These are phyloP conservation scores for Griposia aprilina DNA, from an alignment of 2,888 invertebrate species.

Conservation along the genomic window DNA sequence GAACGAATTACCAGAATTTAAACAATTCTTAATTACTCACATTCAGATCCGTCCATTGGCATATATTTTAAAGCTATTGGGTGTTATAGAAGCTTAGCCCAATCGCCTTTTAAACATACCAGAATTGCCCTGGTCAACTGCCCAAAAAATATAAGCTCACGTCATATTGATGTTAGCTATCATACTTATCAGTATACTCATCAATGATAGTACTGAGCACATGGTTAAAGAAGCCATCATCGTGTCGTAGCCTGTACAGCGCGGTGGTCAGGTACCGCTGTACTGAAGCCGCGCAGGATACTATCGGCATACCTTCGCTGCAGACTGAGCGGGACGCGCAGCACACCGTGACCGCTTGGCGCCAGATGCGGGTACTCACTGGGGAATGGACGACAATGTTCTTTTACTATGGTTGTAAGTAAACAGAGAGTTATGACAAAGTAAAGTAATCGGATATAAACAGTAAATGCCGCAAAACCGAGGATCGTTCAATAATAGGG, in stretches of 20 bases:
- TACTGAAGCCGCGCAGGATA: conserved; percentile 69
- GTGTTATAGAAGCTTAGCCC: no score
- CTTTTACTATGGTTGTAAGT: neutral
- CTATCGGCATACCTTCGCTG: conserved; percentile 56
- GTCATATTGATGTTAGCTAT: conserved; percentile 18
- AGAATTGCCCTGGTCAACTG: neutral
- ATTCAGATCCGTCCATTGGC: no score
- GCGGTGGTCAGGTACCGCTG: conserved; percentile 81
- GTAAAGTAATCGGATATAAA: neutral
- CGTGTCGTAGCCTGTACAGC: conserved; percentile 74
- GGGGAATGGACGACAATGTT: conserved; percentile 25
- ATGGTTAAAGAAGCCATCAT: conserved; percentile 76
- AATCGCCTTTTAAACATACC: no score
- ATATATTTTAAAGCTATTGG: no score
- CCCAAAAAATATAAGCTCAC: neutral
- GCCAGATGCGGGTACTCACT: conserved; percentile 92
- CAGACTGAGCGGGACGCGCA: conserved; percentile 85
- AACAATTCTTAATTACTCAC: no score
- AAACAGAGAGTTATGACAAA: neutral
- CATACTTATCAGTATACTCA: conserved; percentile 62
- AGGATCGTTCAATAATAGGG: neutral
- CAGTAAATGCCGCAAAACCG: neutral
- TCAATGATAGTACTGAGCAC: conserved; percentile 71
- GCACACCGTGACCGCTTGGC: conserved; percentile 91
- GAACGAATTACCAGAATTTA: no score